phyloP scores from a whole-genome alignment of 2,797 vertebrate genomes.

The Acanthurus lineatus region DNA sequence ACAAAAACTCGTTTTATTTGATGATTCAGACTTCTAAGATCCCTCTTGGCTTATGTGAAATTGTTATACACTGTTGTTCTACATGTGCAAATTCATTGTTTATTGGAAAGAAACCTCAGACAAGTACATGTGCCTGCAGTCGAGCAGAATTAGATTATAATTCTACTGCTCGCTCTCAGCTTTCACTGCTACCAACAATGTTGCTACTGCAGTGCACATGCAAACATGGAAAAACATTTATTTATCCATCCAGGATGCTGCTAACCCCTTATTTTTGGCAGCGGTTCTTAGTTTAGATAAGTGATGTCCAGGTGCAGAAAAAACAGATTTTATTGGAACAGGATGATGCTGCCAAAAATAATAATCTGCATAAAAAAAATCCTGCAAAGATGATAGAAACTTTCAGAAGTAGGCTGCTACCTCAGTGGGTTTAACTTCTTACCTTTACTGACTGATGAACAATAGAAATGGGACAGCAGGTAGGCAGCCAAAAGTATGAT shows the following conservation, averaged over 20 bases:
- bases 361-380: conserved; percentile 31
- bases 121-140: conserved; percentile 31
- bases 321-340: conserved; percentile 31
- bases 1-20: conserved; percentile 27
- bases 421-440: background rate
- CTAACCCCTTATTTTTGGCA: conserved; percentile 5
- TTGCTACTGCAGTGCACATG: conserved; percentile 9
- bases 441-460: conserved; percentile 7
- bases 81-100: conserved; percentile 49
- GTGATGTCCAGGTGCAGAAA: conserved; percentile 9
- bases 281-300: conserved; percentile 29
- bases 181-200: background rate
- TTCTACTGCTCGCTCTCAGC: conserved; percentile 37
- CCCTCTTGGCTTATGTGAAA: conserved; percentile 27
- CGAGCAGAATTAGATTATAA: conserved; percentile 55
- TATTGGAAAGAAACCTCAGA: conserved; percentile 44
- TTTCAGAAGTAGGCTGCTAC: background rate
- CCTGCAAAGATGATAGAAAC: background rate
- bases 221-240: conserved; percentile 30
- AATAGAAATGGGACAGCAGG: conserved; percentile 12
- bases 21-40: conserved; percentile 44
- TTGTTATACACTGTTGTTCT: conserved; percentile 39
- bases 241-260: conserved; percentile 28
- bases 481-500: background rate
- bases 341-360: conserved; percentile 41